A percentile compares a stretch with the other conserved stretches of the same genome.
Conservation (phyloP, 2,888 invertebrate genomes). For the Oxyteleia sp. region DNA sequence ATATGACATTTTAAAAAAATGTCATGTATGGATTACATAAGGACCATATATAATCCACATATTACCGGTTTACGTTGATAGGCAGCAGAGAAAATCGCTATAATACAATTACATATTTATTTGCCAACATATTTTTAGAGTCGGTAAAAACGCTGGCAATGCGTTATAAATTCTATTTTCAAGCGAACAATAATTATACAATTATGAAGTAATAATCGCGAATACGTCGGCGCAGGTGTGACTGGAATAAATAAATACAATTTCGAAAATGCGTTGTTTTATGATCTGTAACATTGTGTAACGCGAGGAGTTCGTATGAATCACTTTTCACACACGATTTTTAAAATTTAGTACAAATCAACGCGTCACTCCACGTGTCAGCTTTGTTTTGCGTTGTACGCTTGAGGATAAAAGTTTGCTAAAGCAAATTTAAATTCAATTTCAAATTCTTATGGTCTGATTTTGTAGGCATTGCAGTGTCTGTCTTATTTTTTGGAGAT, state of each 20-base stretch:
- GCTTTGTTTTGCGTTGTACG: constrained; percentile 5
- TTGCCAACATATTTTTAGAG: not conserved
- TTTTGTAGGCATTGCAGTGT: too few relatives aligned
- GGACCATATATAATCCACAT: too few relatives aligned
- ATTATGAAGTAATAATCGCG: constrained; percentile 9
- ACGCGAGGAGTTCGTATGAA: not conserved
- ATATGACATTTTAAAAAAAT: too few relatives aligned
- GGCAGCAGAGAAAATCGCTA: too few relatives aligned
- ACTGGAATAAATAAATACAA: constrained; percentile 15
- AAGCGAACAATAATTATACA: constrained; percentile 10
- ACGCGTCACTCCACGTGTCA: constrained; percentile 29
- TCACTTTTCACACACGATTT: constrained; percentile 4
- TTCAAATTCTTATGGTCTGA: too few relatives aligned
- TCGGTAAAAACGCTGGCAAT: constrained; percentile 1
- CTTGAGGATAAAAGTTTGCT: too few relatives aligned
- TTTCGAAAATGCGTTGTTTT: constrained; percentile 18
- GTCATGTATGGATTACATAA: too few relatives aligned
- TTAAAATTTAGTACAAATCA: constrained; percentile 18
- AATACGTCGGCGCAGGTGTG: constrained; percentile 2
- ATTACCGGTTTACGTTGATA: too few relatives aligned
- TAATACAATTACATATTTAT: not conserved
- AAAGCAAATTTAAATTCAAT: too few relatives aligned
- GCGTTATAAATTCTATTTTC: not conserved
- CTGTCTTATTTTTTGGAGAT: too few relatives aligned
- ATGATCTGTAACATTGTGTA: not conserved